Base-by-base conservation (phyloP, 2,888 invertebrate species). In the Chrysopilus asiliformis region DNA sequence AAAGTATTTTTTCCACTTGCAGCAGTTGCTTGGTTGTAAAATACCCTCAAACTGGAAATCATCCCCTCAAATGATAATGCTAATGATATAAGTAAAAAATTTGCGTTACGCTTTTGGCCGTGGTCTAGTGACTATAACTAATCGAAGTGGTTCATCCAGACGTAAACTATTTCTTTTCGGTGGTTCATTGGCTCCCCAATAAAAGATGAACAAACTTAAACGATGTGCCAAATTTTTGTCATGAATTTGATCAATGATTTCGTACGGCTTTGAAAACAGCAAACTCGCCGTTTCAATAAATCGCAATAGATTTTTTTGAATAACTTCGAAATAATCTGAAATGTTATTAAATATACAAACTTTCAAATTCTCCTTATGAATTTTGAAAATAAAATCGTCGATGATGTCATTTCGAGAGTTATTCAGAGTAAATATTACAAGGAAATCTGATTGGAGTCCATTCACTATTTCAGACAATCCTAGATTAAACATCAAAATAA, bases 1-100 rank as follows among this genome's bases (percentile, higher is more conserved):
- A 82, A 56, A 45, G 70, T 68, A 32, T 74, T 71, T 12, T 64
- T 58, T 10, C 67, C 70, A 36, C 72, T 60, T 0, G 80, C 68
- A n/a, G n/a, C n/a, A 1, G 68, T 66, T 0, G 74, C 78, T 57
- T 80, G 81, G 55, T 77, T 81, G 58, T 79, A 82, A 54, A 76
- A 79, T 28, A 82, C 65, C 9, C 79, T 68, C 49, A 76, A 80
- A 24, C 79, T 79, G 41, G 6, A 38, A 27, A 29, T 22, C 12
- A 14, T n/a, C n/a, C n/a, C n/a, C n/a, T n/a, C n/a, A n/a, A n/a
- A n/a, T n/a, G n/a, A n/a, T n/a, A n/a, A n/a, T n/a, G n/a, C n/a
- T n/a, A n/a, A n/a, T n/a, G n/a, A n/a, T n/a, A n/a, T n/a, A n/a
- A n/a, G n/a, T n/a, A n/a, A 22, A 18, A 16, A 15, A 40, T 17